These are phyloP conservation scores for Standfussiana lucernea DNA, from an alignment of 2,888 invertebrate species.

Conservation along the genomic window DNA sequence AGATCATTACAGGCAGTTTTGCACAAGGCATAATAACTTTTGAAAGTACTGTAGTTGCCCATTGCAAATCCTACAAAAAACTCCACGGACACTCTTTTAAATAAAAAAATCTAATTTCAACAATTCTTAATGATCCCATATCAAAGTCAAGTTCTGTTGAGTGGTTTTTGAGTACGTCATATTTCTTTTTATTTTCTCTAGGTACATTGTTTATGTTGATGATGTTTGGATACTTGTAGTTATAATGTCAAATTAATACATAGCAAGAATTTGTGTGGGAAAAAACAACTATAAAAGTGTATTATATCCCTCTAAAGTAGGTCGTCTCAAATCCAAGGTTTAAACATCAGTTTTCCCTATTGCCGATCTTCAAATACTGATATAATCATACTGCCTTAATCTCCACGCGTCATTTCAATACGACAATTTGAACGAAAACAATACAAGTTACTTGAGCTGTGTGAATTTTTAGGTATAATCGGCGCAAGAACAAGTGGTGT, in stretches of 20 bases:
- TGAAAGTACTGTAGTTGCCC: background rate
- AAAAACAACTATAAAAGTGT: background rate
- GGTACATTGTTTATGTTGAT: background rate
- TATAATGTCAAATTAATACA: background rate
- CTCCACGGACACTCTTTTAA: background rate
- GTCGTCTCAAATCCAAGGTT: background rate
- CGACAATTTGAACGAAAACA: background rate
- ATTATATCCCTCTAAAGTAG: background rate
- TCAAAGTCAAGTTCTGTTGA: background rate
- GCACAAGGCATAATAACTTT: background rate
- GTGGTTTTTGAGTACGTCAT: background rate
- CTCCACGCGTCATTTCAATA: background rate
- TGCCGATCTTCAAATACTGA: background rate
- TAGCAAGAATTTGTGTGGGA: background rate
- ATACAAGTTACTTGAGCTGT: background rate
- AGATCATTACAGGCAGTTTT: too few relatives aligned
- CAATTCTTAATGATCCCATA: background rate
- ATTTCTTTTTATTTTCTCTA: background rate
- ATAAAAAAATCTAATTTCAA: background rate
- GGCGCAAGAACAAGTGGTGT: slow-evolving; percentile 99
- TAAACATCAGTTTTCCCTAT: background rate
- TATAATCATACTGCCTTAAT: background rate
- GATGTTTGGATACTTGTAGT: background rate
- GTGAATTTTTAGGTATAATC: slow-evolving; percentile 93
- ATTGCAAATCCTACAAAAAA: background rate